Evolutionary conservation across 2,888 invertebrate species (phyloP).

Genomic region (Cosmia trapezina): DNA sequence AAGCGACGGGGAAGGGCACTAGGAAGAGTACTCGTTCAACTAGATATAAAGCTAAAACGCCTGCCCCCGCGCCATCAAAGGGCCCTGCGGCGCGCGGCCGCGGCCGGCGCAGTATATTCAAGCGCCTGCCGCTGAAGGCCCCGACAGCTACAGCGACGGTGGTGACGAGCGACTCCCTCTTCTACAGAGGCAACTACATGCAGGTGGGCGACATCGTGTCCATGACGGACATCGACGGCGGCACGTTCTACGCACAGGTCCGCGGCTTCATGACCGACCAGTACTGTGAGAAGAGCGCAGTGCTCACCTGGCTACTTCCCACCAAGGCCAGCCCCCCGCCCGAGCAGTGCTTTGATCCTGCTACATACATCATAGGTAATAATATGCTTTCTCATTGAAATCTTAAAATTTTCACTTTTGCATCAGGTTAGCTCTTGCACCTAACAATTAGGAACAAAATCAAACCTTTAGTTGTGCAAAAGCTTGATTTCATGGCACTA

Average conservation of each 20-base stretch:
- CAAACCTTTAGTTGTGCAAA: too few relatives aligned
- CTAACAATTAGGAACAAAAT: background rate
- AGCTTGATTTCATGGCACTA: background rate
- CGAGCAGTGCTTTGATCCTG: constrained; percentile 95
- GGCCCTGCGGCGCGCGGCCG: constrained; percentile 91
- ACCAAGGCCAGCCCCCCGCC: constrained; percentile 95
- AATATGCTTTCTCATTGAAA: constrained; percentile 1
- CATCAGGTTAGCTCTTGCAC: background rate
- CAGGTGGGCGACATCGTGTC: constrained; percentile 98
- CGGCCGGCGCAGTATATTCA: constrained; percentile 94
- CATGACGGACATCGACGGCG: constrained; percentile 93
- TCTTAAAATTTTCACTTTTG: too few relatives aligned
- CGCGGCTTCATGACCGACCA: constrained; percentile 97
- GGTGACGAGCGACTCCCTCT: constrained; percentile 94
- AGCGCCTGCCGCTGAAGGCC: constrained; percentile 94
- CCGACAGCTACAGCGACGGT: constrained; percentile 95
- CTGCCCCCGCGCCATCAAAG: constrained; percentile 76
- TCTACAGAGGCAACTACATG: constrained; percentile 89
- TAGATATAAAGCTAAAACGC: constrained; percentile 88
- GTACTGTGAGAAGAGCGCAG: constrained; percentile 98
- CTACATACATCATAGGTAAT: constrained; percentile 96
- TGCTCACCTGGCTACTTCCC: constrained; percentile 97
- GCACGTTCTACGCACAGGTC: constrained; percentile 96
- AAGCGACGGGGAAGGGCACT: constrained; percentile 88
- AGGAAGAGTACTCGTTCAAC: constrained; percentile 91